phyloP scores from a whole-genome alignment of 2,113 vertebrate species.

The Glaucomys volans region DNA sequence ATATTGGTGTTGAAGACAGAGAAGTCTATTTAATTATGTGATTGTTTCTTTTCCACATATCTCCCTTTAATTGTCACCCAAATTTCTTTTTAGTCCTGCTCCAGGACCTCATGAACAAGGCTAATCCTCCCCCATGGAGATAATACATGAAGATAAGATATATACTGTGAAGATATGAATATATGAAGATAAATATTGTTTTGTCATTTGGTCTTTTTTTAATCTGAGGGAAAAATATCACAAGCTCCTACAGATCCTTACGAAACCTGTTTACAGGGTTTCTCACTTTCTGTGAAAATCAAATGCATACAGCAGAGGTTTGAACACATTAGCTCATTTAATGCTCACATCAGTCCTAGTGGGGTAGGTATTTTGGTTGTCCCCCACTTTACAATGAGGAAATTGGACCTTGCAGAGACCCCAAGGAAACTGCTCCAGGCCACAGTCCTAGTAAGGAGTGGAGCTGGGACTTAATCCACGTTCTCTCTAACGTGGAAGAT shows the following conservation, averaged over 20 bases:
- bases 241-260: background rate
- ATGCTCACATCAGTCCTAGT: background rate
- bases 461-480: background rate
- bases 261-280: background rate
- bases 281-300: background rate
- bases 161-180: background rate
- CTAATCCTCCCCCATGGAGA: background rate
- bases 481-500: background rate
- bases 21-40: background rate
- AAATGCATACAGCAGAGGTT: background rate
- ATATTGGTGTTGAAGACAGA: background rate
- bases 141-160: background rate
- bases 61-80: background rate
- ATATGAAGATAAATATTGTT: background rate
- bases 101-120: background rate
- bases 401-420: background rate
- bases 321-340: background rate
- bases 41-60: background rate
- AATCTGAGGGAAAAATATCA: background rate
- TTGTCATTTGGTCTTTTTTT: conserved; percentile 31
- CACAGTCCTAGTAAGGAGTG: background rate
- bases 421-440: background rate
- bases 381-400: background rate
- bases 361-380: background rate
- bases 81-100: background rate